Base-by-base conservation (phyloP, 2,888 invertebrate species). In the Agrilus cyanescens region DNA sequence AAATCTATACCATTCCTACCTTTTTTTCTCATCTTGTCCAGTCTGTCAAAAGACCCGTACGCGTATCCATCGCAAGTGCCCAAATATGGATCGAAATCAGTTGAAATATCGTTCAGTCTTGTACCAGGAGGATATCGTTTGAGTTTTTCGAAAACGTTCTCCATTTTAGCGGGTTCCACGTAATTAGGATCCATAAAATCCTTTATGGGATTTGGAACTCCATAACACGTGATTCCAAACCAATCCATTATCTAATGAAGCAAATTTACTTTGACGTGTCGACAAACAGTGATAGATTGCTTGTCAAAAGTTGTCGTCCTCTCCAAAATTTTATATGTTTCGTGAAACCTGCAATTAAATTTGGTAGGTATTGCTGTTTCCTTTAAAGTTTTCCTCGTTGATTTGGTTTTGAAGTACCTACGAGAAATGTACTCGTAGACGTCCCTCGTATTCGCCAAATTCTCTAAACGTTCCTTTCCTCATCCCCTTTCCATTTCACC, bases 51-150 rank as follows among this genome's bases (percentile, higher is more conserved):
- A 2, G 74, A 74, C 38, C 70, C 71, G 50, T 74, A 75, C 1
- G 74, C 66, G 50, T 72, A 74, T 18, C 75, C 75, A 59, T 76
- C 70, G 2, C 71, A 71, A 55, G 65, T 62, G 14, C 73, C 72
- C 34, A 71, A 58, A 45, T 73, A 73, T 42, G 68, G 60, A 52
- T 74, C 75, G 12, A 73, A 62, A 34, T 66, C 56, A 46, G 70
- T 15, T 7, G 45, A 29, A 15, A 48, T 36, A 4, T 50, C 48
- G 2, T 43, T 18, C 34, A 50, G 47, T 2, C 31, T 41, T 36
- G 64, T 57, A 20, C 63, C 33, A 14, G 15, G 10, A 2, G 33
- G 33, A 33, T 13, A 33, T 33, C 33, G 8, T 33, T 33, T 33
- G 12, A 33, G 25, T 10, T 25, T 33, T 15, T 14, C 33, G 33